phyloP scores from a whole-genome alignment of 2,113 vertebrate species.

The rat (Rattus norvegicus) region DNA sequence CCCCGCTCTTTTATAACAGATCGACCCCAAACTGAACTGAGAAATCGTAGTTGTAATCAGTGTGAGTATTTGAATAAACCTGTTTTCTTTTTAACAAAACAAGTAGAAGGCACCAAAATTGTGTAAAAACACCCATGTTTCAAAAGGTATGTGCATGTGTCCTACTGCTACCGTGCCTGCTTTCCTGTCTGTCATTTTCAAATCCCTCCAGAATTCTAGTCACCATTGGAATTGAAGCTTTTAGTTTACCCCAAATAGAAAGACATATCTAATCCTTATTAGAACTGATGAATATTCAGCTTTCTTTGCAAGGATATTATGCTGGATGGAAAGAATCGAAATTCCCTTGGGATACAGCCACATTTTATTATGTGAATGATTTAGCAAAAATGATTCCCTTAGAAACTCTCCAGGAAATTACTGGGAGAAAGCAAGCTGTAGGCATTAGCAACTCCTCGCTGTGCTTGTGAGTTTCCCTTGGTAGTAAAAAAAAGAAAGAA shows the following conservation, averaged over 20 bases:
- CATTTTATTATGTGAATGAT: conserved; percentile 45
- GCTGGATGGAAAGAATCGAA: conserved; percentile 31
- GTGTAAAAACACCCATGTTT: not conserved
- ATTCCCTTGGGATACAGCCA: not conserved
- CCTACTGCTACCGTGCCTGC: not conserved
- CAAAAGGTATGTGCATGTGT: not conserved
- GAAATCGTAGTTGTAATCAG: not conserved
- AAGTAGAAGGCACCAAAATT: not conserved
- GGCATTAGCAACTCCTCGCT: not conserved
- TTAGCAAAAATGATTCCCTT: not conserved
- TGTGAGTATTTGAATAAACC: not conserved
- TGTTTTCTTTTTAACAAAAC: not conserved
- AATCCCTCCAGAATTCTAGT: not conserved
- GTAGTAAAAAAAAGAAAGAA: not conserved
- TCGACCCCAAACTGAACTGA: not conserved
- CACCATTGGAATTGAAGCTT: conserved; percentile 36
- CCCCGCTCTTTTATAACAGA: not conserved
- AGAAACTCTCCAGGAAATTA: not conserved
- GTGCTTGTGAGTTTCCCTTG: not conserved
- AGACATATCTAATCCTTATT: conserved; percentile 50
- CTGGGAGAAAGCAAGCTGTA: not conserved
- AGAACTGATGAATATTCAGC: conserved; percentile 66
- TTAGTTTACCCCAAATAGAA: conserved; percentile 24
- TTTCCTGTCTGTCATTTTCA: not conserved
- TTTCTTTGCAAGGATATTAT: conserved; percentile 40